Percentiles rank a stretch among this genome's conserved stretches.
Conservation (phyloP, 2,113 vertebrate species). For the Bubo blakistoni region DNA sequence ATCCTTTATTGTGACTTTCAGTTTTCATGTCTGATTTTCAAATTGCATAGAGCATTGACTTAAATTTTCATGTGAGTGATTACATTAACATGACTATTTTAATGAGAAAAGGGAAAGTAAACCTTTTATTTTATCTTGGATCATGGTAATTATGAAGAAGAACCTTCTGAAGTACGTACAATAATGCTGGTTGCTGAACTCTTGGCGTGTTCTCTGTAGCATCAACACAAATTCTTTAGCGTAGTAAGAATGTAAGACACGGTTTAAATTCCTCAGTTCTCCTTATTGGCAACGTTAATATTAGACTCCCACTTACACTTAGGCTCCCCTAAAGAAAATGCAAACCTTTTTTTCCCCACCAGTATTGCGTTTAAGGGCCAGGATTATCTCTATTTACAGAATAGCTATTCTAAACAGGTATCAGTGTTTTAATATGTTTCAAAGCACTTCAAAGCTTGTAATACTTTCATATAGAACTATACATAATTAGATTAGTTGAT, state of each 20-base stretch:
- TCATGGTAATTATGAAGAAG: constrained; percentile 32
- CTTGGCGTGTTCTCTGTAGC: constrained; percentile 12
- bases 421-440: constrained; percentile 73
- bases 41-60: neutral
- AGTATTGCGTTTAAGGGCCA: constrained; percentile 46
- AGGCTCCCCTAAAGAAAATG: constrained; percentile 25
- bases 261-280: constrained; percentile 24
- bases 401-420: constrained; percentile 72
- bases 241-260: neutral
- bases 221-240: constrained; percentile 19
- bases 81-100: constrained; percentile 46
- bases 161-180: constrained; percentile 6
- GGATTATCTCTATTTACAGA: constrained; percentile 70
- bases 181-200: neutral
- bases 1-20: constrained; percentile 59
- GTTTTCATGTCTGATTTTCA: constrained; percentile 48
- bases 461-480: constrained; percentile 83
- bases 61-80: constrained; percentile 44
- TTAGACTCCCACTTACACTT: constrained; percentile 6
- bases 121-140: constrained; percentile 50
- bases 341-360: constrained; percentile 2
- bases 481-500: constrained; percentile 87
- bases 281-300: neutral
- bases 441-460: constrained; percentile 78
- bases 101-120: constrained; percentile 49